A percentile compares a stretch with the other conserved stretches of the same genome.
phyloP scores from a whole-genome alignment of 2,797 vertebrate species.

The Acipenser transmontanus region DNA sequence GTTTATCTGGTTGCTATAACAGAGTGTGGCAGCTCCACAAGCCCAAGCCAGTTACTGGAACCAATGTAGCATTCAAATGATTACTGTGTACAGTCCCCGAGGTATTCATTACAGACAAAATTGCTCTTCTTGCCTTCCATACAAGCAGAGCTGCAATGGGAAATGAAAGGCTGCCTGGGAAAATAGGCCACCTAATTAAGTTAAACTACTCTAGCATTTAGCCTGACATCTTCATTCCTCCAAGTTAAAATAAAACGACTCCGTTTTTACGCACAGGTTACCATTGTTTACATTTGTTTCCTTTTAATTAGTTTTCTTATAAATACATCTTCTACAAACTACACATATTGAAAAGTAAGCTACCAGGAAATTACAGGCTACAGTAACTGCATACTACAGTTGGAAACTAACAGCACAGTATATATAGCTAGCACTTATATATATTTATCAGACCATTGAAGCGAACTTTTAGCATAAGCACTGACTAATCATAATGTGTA shows the following conservation, averaged over 20 bases:
- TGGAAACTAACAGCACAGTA: neutral
- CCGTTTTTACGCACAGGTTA: slow-evolving; percentile 69
- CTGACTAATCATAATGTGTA: neutral
- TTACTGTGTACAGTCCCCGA: slow-evolving; percentile 60
- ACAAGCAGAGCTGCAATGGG: slow-evolving; percentile 69
- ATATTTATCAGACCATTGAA: neutral
- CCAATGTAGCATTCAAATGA: slow-evolving; percentile 69
- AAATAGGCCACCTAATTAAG: slow-evolving; percentile 80
- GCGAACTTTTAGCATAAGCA: neutral
- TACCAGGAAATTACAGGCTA: neutral
- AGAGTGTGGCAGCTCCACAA: slow-evolving; percentile 40
- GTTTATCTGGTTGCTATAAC: slow-evolving; percentile 65
- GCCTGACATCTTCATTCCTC: slow-evolving; percentile 79
- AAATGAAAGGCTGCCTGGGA: slow-evolving; percentile 74
- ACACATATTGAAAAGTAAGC: neutral
- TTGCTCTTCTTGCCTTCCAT: slow-evolving; percentile 68
- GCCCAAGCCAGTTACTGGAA: slow-evolving; percentile 51
- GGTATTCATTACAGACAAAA: slow-evolving; percentile 83
- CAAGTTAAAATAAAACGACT: slow-evolving; percentile 60
- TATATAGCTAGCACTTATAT: neutral
- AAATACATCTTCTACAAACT: slow-evolving; percentile 8
- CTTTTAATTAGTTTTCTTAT: slow-evolving; percentile 53
- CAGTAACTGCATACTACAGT: neutral
- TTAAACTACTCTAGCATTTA: slow-evolving; percentile 78
- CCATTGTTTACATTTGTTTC: slow-evolving; percentile 70